Base-by-base conservation (phyloP, 2,888 invertebrate genomes). In the Andrena chrysosceles region DNA sequence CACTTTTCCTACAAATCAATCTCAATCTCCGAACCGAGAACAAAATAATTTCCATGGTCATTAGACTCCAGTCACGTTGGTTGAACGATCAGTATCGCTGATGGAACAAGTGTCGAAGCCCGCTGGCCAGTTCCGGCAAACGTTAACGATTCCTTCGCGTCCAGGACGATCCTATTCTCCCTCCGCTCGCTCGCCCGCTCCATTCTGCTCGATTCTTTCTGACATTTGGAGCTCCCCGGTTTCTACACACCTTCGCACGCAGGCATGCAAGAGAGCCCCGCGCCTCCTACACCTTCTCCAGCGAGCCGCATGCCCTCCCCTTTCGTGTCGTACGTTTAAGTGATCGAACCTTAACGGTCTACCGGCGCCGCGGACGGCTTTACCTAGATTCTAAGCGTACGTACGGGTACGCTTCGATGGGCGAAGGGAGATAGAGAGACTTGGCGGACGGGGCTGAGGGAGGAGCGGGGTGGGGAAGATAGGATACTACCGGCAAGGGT, bases 261-360 rank as follows among this genome's bases (percentile, higher is more conserved):
- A 77, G 83, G 77, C 74, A 83, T 83, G 83, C 83, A 73, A 77
- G 66, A 69, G 35, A 59, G 29, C 60, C 29, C 42, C 48, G 31
- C 60, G 29, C 66, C 84, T 75, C 76, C 79, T 70, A 80, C 79
- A 79, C 82, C 85, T 80, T 81, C 80, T 83, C 83, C 69, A 42
- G 62, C 72, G 66, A 63, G 73, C 66, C 79, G 78, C 81, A 73
- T 82, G 64, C 86, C 76, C 74, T 84, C 81, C 88, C 85, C 85
- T 88, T 89, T 87, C 85, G 85, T 85, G 88, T 87, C 89, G 86
- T 90, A 86, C 79, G 80, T 89, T 90, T 89, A 85, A 90, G 87
- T 85, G 89, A 90, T 90, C 90, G 90, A 87, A 90, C 88, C 89
- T 90, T 90, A 90, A 90, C 90, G 90, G 90, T 90, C 89, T 89